phyloP scores from a whole-genome alignment of 2,888 invertebrate species.

The Sicus ferrugineus region DNA sequence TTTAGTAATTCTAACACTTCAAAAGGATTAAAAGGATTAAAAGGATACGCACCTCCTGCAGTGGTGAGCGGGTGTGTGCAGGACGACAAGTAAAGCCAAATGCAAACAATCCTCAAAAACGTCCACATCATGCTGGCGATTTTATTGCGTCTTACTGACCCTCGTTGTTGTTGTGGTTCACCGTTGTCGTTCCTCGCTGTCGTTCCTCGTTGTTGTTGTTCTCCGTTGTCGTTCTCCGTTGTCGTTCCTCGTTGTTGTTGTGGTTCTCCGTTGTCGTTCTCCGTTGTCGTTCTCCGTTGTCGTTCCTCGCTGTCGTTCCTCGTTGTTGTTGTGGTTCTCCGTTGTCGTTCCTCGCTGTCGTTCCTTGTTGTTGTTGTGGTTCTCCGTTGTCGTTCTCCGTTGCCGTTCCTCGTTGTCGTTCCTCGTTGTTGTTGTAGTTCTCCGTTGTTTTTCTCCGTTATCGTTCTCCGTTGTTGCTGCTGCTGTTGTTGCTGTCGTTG shows the following conservation, averaged over 20 bases:
- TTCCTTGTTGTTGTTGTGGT: neutral
- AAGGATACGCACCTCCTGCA: conserved; percentile 42
- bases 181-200: neutral
- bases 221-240: neutral
- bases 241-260: neutral
- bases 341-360: neutral
- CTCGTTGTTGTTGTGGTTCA: conserved; percentile 17
- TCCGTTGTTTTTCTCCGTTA: neutral
- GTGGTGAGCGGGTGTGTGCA: conserved; percentile 43
- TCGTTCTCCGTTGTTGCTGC: neutral
- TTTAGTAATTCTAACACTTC: neutral
- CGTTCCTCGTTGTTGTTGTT: neutral
- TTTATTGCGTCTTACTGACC: conserved; percentile 21
- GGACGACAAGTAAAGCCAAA: conserved; percentile 46
- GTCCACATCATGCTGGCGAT: conserved; percentile 42
- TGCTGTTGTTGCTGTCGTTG: conserved; percentile 3
- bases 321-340: conserved; percentile 13
- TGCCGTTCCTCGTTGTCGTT: neutral
- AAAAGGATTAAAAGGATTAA: neutral
- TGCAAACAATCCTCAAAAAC: conserved; percentile 43
- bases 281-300: neutral
- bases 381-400: neutral
- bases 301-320: conserved; percentile 1
- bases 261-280: neutral
- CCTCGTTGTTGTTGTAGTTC: neutral